Evolutionary conservation across 2,888 invertebrate genomes (phyloP), one percentile per base, ranked within the genome.

Genomic region (Apocheima hispidaria): DNA sequence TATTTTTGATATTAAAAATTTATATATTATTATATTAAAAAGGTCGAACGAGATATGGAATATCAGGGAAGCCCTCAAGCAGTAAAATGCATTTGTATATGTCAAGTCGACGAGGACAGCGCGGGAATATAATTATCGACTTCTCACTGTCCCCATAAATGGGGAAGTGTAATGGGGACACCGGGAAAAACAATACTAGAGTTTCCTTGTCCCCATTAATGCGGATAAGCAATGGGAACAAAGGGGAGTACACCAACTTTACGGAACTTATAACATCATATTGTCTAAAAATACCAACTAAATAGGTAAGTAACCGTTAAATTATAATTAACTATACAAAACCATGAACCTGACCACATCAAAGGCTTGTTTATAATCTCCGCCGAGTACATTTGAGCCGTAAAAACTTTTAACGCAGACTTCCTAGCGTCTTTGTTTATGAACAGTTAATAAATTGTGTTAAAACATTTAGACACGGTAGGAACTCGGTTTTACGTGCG

Each of bases 341-440:
- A n/a, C 44, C 51, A 14, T 44, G 51, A 44, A 58, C 51, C 48
- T 41, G 41, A 48, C 52, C 46, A 59, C 59, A 53, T 59, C 59
- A 59, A 59, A 59, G 48, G 30, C 14, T n/a, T 43, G 49, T 50
- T 59, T 59, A 48, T 21, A 33, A 46, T 48, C 58, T 26, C 9
- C n/a, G 14, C 40, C n/a, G 30, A 38, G 51, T 46, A 23, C 23
- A 35, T 20, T 46, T 7, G n/a, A 26, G n/a, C 48, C 38, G 26
- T 53, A 59, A 46, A 58, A 58, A 46, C 52, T 50, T 33, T 53
- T 53, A 41, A 30, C 36, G 33, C 33, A 21, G 36, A 55, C 20
- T 40, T 33, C 35, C 21, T 7, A n/a, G 14, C 41, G 23, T n/a
- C 41, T 43, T 18, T 46, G 46, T 58, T 52, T 58, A 58, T 26